These are phyloP conservation scores for Protaetia brevitarsis DNA, from an alignment of 1,140 invertebrate species.

Conservation along the genomic window DNA sequence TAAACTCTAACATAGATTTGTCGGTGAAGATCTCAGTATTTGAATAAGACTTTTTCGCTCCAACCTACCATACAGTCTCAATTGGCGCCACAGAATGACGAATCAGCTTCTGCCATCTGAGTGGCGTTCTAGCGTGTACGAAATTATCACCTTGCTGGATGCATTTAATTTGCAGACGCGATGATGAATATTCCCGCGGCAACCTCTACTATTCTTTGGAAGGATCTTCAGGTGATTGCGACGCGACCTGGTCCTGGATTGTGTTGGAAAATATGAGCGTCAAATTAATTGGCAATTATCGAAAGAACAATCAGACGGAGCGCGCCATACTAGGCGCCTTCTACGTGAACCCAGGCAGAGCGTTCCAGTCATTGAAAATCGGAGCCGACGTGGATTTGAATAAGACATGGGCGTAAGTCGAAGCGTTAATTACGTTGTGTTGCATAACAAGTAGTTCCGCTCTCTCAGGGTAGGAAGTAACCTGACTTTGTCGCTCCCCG, in stretches of 20 bases:
- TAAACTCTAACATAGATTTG: too few relatives aligned
- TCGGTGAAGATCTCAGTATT: too few relatives aligned
- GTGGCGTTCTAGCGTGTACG: too few relatives aligned
- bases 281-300: constrained; percentile 45
- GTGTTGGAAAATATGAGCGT: constrained; percentile 51
- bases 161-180: background rate
- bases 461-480: constrained; percentile 55
- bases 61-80: too few relatives aligned
- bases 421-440: constrained; percentile 12
- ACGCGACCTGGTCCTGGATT: constrained; percentile 40
- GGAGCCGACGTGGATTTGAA: constrained; percentile 57
- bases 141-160: too few relatives aligned
- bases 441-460: constrained; percentile 7
- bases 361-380: constrained; percentile 50
- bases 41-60: too few relatives aligned
- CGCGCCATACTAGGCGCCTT: constrained; percentile 43
- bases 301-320: constrained; percentile 38
- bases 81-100: too few relatives aligned
- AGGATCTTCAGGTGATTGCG: constrained; percentile 36
- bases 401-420: constrained; percentile 50
- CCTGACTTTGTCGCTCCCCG: constrained; percentile 52
- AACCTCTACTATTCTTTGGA: constrained; percentile 24
- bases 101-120: too few relatives aligned
- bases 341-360: constrained; percentile 54
- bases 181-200: constrained; percentile 4